Percentiles rank a stretch among this genome's conserved stretches.
Conservation (phyloP, 1,140 invertebrate genomes). For the Asobara japonica region DNA sequence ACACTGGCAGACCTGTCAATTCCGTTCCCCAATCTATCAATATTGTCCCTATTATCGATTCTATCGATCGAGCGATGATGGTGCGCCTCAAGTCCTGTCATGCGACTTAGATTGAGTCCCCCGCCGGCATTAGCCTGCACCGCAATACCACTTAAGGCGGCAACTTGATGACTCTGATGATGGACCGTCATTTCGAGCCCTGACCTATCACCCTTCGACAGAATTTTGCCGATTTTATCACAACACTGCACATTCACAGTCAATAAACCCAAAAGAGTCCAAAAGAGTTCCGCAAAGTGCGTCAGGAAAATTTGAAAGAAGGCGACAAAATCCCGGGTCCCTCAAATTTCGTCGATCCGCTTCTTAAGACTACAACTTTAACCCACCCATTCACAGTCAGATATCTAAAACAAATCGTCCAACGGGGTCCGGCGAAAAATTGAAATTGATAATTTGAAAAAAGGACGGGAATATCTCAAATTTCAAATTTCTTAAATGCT, state of each 20-base stretch:
- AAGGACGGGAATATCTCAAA: too few relatives aligned
- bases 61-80: constrained; percentile 23
- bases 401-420: too few relatives aligned
- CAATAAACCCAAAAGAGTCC: too few relatives aligned
- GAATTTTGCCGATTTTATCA: constrained; percentile 58
- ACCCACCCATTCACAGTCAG: too few relatives aligned
- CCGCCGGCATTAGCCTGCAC: constrained; percentile 49
- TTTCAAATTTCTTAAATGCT: too few relatives aligned
- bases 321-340: too few relatives aligned
- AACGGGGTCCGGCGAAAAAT: too few relatives aligned
- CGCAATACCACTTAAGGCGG: constrained; percentile 60
- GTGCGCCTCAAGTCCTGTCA: constrained; percentile 59
- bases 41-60: constrained; percentile 48
- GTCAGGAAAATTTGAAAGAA: too few relatives aligned
- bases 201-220: constrained; percentile 57
- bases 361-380: too few relatives aligned
- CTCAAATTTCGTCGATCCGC: background rate
- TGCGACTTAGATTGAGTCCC: constrained; percentile 59
- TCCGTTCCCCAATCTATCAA: constrained; percentile 40
- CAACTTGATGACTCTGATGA: constrained; percentile 65
- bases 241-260: constrained; percentile 20
- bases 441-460: too few relatives aligned
- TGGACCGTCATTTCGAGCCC: constrained; percentile 64
- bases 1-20: too few relatives aligned
- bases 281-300: too few relatives aligned